Percentiles rank a stretch among this genome's conserved stretches.
Conservation (phyloP, 2,888 invertebrate species). For the Microchrysa polita region DNA sequence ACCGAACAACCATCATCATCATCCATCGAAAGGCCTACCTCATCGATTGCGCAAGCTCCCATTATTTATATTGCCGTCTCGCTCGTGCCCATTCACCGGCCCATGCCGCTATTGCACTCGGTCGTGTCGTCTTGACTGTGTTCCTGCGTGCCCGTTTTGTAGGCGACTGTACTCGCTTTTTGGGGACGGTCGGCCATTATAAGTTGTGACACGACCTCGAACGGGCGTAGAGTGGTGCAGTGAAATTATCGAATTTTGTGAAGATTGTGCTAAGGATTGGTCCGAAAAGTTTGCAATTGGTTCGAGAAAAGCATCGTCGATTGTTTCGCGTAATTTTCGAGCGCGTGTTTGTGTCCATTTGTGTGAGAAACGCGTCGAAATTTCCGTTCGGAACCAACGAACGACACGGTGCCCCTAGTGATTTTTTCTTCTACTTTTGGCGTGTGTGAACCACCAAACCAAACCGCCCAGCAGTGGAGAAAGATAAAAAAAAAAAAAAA, state of each 20-base stretch:
- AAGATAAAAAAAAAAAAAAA: too few species aligned
- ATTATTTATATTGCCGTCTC: slow-evolving; percentile 47
- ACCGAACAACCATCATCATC: neutral
- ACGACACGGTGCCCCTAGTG: neutral
- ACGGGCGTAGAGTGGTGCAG: slow-evolving; percentile 49
- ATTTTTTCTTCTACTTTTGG: too few species aligned
- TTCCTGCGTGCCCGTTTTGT: slow-evolving; percentile 7
- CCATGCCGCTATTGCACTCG: neutral
- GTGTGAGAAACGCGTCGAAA: neutral
- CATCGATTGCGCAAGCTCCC: slow-evolving; percentile 48
- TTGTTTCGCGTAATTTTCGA: too few species aligned
- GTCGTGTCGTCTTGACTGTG: neutral
- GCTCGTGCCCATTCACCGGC: neutral
- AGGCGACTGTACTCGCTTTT: slow-evolving; percentile 29
- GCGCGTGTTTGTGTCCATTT: too few species aligned
- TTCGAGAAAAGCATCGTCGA: neutral
- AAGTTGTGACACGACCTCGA: slow-evolving; percentile 47
- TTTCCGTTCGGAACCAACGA: neutral
- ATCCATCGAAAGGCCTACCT: slow-evolving; percentile 17
- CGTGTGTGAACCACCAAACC: neutral
- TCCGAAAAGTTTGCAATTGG: neutral
- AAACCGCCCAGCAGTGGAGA: neutral
- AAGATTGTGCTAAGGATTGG: slow-evolving; percentile 20
- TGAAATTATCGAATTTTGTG: slow-evolving; percentile 33
- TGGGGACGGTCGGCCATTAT: slow-evolving; percentile 47